phyloP scores from a whole-genome alignment of 2,113 vertebrate genomes.

The Sarotherodon lohbergeri region DNA sequence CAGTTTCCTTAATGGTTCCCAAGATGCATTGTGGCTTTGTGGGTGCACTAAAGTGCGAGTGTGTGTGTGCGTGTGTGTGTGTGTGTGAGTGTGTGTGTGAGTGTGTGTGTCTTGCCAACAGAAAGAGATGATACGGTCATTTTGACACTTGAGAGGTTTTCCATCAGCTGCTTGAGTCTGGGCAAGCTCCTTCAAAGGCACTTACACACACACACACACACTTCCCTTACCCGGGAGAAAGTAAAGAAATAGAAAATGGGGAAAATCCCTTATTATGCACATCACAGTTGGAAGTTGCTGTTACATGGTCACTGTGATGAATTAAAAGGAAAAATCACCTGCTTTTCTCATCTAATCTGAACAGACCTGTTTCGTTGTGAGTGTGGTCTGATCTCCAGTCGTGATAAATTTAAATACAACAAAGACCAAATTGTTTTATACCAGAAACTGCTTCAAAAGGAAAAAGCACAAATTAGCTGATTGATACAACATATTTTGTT shows the following conservation, averaged over 20 bases:
- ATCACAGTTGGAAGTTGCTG: neutral
- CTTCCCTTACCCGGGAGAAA: neutral
- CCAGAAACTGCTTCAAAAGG: neutral
- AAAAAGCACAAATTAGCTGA: neutral
- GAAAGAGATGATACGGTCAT: conserved; percentile 60
- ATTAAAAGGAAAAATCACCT: neutral
- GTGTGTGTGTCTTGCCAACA: conserved; percentile 5
- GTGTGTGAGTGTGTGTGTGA: neutral
- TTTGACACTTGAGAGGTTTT: conserved; percentile 67
- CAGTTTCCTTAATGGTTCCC: too few relatives aligned
- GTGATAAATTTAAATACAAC: neutral
- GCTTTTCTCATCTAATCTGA: neutral
- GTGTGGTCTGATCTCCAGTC: neutral
- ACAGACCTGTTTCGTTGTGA: neutral
- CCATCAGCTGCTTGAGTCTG: conserved; percentile 49
- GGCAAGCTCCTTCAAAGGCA: conserved; percentile 45
- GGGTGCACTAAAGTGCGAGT: neutral
- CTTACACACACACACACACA: neutral
- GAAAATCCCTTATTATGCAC: neutral
- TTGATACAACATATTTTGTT: rapidly evolving
- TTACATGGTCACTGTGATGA: neutral
- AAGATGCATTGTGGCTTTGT: too few relatives aligned
- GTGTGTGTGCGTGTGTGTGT: conserved; percentile 1
- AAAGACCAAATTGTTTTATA: neutral
- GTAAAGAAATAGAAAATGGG: neutral